Conservation (phyloP, 1,140 invertebrate genomes). For the Habropoda laboriosa region DNA sequence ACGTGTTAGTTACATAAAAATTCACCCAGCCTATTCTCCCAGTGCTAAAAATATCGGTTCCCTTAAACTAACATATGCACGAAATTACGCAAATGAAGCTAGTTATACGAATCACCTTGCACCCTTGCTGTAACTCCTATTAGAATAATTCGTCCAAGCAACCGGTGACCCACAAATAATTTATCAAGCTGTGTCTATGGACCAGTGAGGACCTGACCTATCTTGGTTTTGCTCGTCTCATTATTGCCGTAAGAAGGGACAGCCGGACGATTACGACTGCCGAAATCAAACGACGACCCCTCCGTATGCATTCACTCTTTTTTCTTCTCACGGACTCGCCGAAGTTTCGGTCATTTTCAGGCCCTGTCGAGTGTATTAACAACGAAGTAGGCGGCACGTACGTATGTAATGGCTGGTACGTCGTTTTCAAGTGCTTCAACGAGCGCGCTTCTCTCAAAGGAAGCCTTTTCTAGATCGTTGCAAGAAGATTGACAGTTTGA, state of each 20-base stretch:
- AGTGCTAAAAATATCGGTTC: no score
- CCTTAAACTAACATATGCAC: background rate
- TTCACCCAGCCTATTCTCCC: no score
- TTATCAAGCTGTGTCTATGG: background rate
- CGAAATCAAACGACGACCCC: background rate
- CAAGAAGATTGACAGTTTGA: conserved; percentile 31
- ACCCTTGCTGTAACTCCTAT: background rate
- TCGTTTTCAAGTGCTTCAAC: conserved; percentile 22
- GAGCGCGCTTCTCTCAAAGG: conserved; percentile 22
- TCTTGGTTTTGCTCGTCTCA: background rate
- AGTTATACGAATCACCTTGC: no score
- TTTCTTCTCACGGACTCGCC: background rate
- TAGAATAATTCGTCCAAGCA: background rate
- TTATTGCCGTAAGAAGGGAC: background rate
- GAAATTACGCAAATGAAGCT: background rate
- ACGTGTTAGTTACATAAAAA: no score
- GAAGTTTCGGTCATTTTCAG: background rate
- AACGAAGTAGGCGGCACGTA: background rate
- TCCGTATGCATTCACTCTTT: background rate
- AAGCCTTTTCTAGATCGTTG: conserved; percentile 30
- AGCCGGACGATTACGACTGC: no score
- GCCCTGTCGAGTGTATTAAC: background rate
- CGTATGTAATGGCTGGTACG: conserved; percentile 4
- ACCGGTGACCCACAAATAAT: background rate
- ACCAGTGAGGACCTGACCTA: background rate